A percentile compares a stretch with the other conserved stretches of the same genome.
phyloP scores from a whole-genome alignment of 2,888 invertebrate species.

The Homarus gammarus region DNA sequence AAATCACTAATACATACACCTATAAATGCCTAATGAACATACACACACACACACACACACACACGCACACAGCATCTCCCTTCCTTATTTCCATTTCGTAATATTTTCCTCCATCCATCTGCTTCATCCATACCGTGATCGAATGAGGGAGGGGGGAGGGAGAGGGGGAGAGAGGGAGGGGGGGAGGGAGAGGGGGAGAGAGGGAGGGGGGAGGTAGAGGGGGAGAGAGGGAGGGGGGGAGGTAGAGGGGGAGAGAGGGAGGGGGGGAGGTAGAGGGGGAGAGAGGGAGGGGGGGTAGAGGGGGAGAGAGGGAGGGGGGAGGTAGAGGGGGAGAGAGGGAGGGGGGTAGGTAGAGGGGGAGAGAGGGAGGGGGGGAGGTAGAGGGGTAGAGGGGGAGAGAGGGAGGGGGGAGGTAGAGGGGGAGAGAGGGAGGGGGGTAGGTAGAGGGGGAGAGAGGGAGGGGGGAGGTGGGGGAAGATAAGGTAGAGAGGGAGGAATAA shows the following conservation, averaged over 20 bases:
- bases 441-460: constrained; percentile 11
- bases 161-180: constrained; percentile 3
- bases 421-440: constrained; percentile 2
- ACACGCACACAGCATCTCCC: no score
- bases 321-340: neutral
- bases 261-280: neutral
- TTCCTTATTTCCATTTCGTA: no score
- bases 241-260: neutral
- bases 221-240: neutral
- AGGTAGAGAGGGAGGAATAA: neutral
- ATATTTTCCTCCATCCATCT: no score
- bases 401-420: neutral
- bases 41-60: no score
- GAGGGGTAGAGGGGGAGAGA: neutral
- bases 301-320: neutral
- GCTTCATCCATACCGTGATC: constrained; percentile 10
- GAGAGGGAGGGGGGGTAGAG: neutral
- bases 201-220: constrained; percentile 10
- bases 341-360: neutral
- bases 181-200: neutral
- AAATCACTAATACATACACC: no score
- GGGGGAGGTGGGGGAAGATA: neutral
- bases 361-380: neutral
- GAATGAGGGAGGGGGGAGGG: constrained; percentile 5
- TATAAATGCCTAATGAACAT: no score